Evolutionary conservation across 2,888 invertebrate species (phyloP).

Genomic region (Glyphotaelius pellucidus): DNA sequence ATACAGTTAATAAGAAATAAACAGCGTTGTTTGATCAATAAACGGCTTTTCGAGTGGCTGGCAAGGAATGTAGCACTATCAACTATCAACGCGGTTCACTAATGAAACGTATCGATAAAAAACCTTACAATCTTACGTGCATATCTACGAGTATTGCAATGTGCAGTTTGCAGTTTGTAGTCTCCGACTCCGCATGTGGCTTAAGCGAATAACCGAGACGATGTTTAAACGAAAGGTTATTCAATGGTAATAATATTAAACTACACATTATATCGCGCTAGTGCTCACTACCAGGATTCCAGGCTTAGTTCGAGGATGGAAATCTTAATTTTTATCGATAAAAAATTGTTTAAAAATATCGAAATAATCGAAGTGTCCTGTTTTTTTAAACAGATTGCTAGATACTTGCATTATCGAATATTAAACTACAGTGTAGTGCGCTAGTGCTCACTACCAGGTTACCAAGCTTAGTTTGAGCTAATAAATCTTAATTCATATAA

Average conservation of each 20-base stretch:
- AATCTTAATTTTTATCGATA: too few species aligned
- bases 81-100: background rate
- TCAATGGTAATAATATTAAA: background rate
- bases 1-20: background rate
- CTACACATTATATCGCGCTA: background rate
- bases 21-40: background rate
- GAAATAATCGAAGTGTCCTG: too few species aligned
- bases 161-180: background rate
- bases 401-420: too few species aligned
- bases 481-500: too few species aligned
- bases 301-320: too few species aligned
- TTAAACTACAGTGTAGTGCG: too few species aligned
- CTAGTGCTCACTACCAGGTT: too few species aligned
- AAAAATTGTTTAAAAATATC: too few species aligned
- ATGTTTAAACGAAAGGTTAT: background rate
- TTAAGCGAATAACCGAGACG: background rate
- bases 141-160: background rate
- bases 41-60: background rate
- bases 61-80: background rate
- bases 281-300: too few species aligned
- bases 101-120: constrained; percentile 2
- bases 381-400: too few species aligned
- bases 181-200: background rate
- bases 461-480: too few species aligned
- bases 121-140: background rate